Percentiles rank a stretch among this genome's conserved stretches.
Evolutionary conservation across 2,113 vertebrate genomes (phyloP).

Genomic region (Nyctibius bracteatus): DNA sequence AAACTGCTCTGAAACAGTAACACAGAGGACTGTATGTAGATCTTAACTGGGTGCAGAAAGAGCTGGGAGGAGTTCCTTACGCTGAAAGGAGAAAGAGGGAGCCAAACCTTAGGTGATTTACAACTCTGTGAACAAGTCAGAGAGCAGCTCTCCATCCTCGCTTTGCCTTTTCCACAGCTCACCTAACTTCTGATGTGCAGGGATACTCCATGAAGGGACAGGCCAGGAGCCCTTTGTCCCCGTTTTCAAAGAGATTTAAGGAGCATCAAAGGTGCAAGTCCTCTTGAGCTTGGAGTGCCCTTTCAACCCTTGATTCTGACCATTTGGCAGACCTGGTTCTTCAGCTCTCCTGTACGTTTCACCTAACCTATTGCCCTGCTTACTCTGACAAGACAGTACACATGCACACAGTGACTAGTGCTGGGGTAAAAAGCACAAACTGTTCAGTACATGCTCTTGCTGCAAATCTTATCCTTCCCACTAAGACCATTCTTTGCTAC

Average conservation of each 20-base stretch:
- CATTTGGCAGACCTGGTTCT: background rate
- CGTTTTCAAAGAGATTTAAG: background rate
- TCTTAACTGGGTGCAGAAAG: background rate
- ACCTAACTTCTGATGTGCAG: background rate
- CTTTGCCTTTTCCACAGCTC: background rate
- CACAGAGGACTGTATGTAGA: background rate
- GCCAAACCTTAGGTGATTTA: background rate
- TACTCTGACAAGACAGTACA: background rate
- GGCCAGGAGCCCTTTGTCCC: background rate
- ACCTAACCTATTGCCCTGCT: background rate
- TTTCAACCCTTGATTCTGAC: background rate
- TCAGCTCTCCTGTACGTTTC: background rate
- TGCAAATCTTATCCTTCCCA: background rate
- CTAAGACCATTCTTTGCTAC: background rate
- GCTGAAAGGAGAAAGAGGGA: background rate
- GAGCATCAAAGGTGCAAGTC: background rate
- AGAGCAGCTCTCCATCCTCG: background rate
- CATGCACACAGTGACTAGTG: background rate
- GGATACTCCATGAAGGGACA: background rate
- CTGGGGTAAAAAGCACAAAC: background rate
- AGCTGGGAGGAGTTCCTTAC: background rate
- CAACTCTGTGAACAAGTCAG: background rate
- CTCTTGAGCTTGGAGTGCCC: background rate
- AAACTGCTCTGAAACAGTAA: background rate
- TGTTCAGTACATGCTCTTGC: background rate